Percentiles rank a stretch among this genome's conserved stretches.
These are phyloP conservation scores for Melinopterus prodromus DNA, from an alignment of 2,888 invertebrate species.

Conservation along the genomic window DNA sequence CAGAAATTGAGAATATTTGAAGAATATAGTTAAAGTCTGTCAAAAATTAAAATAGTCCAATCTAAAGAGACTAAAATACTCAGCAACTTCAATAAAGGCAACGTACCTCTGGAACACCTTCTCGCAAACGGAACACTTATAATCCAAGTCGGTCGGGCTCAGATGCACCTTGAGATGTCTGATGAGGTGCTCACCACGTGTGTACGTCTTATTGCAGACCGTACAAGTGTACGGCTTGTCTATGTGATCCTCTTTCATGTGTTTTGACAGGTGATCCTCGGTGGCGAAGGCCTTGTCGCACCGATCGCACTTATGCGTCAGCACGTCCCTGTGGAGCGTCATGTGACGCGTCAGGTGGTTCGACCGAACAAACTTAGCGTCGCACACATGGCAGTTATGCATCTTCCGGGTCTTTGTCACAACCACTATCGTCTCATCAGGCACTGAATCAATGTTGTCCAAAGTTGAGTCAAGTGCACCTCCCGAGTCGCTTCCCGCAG, in stretches of 20 bases:
- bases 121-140: slow-evolving; percentile 60
- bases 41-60: too few relatives aligned
- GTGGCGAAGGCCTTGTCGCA: slow-evolving; percentile 59
- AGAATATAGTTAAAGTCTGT: too few relatives aligned
- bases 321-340: slow-evolving; percentile 57
- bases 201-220: slow-evolving; percentile 58
- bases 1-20: too few relatives aligned
- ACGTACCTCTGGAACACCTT: slow-evolving; percentile 55
- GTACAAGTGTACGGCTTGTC: slow-evolving; percentile 60
- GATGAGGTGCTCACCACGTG: slow-evolving; percentile 60
- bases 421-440: slow-evolving; percentile 35
- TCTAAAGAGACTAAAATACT: too few relatives aligned
- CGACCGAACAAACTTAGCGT: slow-evolving; percentile 55
- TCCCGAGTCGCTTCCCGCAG: slow-evolving; percentile 23
- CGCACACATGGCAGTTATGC: slow-evolving; percentile 58
- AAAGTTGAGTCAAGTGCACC: neutral
- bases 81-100: too few relatives aligned
- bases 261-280: slow-evolving; percentile 55
- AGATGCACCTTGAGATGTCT: slow-evolving; percentile 59
- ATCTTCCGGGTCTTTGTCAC: slow-evolving; percentile 46
- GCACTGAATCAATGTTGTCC: slow-evolving; percentile 23
- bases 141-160: slow-evolving; percentile 44
- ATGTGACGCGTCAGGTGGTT: slow-evolving; percentile 60
- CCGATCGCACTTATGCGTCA: slow-evolving; percentile 57
- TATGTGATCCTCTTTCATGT: slow-evolving; percentile 58